phyloP scores from a whole-genome alignment of 2,797 vertebrate genomes.

The Arremon brunneinucha region DNA sequence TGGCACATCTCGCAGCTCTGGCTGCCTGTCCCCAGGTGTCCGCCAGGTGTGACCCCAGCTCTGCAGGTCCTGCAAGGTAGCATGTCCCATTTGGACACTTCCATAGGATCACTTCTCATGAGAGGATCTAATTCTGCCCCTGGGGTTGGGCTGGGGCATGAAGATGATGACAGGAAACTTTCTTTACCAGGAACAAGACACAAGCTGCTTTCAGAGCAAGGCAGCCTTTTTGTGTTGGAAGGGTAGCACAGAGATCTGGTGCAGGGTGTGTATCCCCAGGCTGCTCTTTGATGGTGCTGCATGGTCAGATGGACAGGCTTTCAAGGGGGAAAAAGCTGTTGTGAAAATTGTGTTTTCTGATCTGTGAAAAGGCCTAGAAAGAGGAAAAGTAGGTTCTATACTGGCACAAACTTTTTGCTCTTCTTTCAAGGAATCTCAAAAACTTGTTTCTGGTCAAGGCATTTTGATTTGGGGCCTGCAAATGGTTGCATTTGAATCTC shows the following conservation, averaged over 20 bases:
- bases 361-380: not conserved
- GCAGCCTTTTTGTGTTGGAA: not conserved
- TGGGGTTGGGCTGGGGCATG: not conserved
- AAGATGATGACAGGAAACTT: fast-evolving
- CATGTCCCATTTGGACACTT: fast-evolving
- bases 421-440: not conserved
- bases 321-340: not conserved
- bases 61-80: fast-evolving
- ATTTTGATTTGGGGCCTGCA: not conserved
- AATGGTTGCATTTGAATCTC: not conserved
- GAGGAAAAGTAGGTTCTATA: not conserved
- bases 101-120: not conserved
- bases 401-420: not conserved
- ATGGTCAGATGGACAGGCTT: not conserved
- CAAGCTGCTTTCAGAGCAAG: not conserved
- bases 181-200: not conserved
- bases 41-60: not conserved
- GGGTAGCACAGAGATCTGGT: not conserved
- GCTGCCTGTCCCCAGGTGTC: not conserved
- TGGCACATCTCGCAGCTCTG: not conserved
- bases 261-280: not conserved
- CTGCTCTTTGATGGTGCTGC: not conserved
- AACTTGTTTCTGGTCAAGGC: not conserved
- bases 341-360: not conserved
- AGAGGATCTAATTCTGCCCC: not conserved